A percentile compares a stretch with the other conserved stretches of the same genome.
These are phyloP conservation scores for Beris chalybata DNA, from an alignment of 2,888 invertebrate species.

Conservation along the genomic window DNA sequence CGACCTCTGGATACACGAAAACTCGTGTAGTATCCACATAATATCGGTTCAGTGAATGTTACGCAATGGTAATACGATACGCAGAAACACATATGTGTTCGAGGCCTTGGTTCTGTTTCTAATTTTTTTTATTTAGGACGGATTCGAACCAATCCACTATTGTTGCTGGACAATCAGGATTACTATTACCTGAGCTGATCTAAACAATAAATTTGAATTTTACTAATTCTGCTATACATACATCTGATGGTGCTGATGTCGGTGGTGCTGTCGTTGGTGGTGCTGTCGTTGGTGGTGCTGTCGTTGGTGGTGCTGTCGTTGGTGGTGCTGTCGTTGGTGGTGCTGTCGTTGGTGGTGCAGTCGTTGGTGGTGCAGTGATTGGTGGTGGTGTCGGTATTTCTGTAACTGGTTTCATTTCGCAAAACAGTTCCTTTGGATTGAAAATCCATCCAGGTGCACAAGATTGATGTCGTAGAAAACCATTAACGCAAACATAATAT, in stretches of 20 bases:
- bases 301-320: constrained; percentile 1
- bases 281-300: neutral
- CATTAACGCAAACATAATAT: constrained; percentile 31
- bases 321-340: neutral
- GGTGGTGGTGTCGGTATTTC: constrained; percentile 12
- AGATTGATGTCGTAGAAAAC: constrained; percentile 8
- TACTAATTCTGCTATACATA: neutral
- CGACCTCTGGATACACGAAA: too few species aligned
- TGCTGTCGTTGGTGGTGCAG: neutral
- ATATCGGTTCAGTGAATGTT: too few species aligned
- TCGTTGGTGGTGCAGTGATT: too few species aligned
- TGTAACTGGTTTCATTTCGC: neutral
- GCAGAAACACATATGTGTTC: too few species aligned
- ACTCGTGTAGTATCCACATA: too few species aligned
- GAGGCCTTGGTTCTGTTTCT: too few species aligned
- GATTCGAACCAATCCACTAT: too few species aligned
- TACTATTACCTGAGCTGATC: neutral
- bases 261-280: too few species aligned
- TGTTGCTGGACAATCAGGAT: too few species aligned
- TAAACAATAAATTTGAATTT: neutral
- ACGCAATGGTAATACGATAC: too few species aligned
- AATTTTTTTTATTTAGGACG: too few species aligned
- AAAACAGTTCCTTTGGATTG: constrained; percentile 6
- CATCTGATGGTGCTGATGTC: neutral
- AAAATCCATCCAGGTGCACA: constrained; percentile 22